phyloP scores from a whole-genome alignment of 30 jellyfish, hydroid and myxozoan genomes.

The Sanderia malayensis region DNA sequence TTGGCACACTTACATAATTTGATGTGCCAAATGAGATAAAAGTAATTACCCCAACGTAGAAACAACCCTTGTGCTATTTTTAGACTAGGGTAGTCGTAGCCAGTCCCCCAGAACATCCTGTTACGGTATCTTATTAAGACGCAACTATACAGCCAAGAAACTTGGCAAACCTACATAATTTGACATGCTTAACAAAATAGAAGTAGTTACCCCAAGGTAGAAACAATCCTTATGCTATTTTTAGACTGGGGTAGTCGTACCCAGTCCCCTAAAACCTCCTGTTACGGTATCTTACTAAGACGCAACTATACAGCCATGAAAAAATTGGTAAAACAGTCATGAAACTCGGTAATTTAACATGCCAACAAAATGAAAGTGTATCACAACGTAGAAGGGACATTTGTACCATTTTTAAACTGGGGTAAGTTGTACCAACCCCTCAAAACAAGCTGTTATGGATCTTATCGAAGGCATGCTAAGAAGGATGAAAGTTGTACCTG shows the following conservation, averaged over 20 bases:
- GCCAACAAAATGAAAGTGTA: not conserved
- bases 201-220: not conserved
- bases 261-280: not conserved
- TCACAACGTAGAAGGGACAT: not conserved
- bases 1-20: slow-evolving; percentile 14
- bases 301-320: too few species aligned
- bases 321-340: not conserved
- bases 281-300: not conserved
- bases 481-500: slow-evolving; percentile 2
- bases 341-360: slow-evolving; percentile 3
- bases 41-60: not conserved
- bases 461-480: not conserved
- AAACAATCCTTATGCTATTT: not conserved
- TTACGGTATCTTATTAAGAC: not conserved
- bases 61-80: not conserved
- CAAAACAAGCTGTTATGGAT: not conserved
- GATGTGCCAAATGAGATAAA: slow-evolving; percentile 12
- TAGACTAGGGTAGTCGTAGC: slow-evolving; percentile 3
- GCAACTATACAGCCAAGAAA: slow-evolving; percentile 3
- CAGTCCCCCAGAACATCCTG: slow-evolving; percentile 10
- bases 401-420: not conserved
- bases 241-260: slow-evolving; percentile 8
- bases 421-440: slow-evolving; percentile 11
- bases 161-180: slow-evolving; percentile 12
- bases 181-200: slow-evolving; percentile 19